Conservation (phyloP, 2,888 invertebrate genomes). For the Zeuzera pyrina region DNA sequence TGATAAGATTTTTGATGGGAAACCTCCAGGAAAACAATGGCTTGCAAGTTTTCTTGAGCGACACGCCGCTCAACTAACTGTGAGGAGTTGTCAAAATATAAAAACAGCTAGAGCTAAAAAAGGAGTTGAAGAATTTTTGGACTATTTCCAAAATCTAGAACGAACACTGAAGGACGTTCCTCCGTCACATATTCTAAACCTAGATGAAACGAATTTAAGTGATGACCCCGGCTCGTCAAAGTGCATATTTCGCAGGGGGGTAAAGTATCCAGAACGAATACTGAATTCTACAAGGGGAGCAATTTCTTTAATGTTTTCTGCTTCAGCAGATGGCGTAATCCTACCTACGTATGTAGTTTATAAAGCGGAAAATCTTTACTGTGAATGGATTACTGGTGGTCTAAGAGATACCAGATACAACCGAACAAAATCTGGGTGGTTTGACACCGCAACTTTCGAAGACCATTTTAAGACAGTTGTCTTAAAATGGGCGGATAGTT, state of each 20-base stretch:
- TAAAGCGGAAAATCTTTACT: conserved; percentile 24
- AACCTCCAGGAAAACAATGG: not conserved
- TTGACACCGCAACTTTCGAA: conserved; percentile 27
- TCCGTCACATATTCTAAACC: conserved; percentile 13
- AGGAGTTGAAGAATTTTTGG: conserved; percentile 1
- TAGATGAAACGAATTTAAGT: conserved; percentile 16
- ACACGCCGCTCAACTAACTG: not conserved
- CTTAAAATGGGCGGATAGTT: too few species aligned
- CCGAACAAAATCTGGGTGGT: conserved; percentile 32
- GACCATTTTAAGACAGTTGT: conserved; percentile 27
- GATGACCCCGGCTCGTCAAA: conserved; percentile 16
- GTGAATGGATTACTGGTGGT: conserved; percentile 35
- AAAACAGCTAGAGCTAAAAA: not conserved
- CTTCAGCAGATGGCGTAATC: conserved; percentile 9
- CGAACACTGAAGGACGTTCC: conserved; percentile 8
- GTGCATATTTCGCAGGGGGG: conserved; percentile 11
- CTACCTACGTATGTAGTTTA: conserved; percentile 13
- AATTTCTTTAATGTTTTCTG: conserved; percentile 13
- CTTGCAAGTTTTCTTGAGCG: not conserved
- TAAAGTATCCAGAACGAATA: conserved; percentile 10
- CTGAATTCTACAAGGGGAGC: conserved; percentile 9
- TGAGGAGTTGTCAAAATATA: not conserved
- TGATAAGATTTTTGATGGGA: not conserved
- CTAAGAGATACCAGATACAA: conserved; percentile 33
- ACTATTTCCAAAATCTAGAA: conserved; percentile 7